Percentiles rank a stretch among this genome's conserved stretches.
These are phyloP conservation scores for Formicarius rufipectus DNA, from an alignment of 2,113 vertebrate species.

Conservation along the genomic window DNA sequence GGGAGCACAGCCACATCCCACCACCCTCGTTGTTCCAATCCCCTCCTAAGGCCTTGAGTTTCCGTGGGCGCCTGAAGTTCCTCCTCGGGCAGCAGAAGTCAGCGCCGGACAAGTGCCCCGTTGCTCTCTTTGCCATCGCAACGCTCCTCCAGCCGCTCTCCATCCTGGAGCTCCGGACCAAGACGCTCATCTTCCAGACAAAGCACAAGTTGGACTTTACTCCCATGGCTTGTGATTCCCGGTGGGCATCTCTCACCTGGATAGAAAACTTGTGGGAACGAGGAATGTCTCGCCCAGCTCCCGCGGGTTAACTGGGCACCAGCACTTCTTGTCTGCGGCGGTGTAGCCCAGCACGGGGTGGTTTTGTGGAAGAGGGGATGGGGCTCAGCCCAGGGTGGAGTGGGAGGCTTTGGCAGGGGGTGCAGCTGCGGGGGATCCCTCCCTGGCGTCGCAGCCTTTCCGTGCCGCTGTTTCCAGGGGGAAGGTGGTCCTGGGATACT, in stretches of 20 bases:
- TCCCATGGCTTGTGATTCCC: constrained; percentile 5
- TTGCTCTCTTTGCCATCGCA: constrained; percentile 14
- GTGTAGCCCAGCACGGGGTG: neutral
- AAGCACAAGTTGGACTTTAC: constrained; percentile 56
- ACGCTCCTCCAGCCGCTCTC: neutral
- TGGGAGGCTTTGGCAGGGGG: neutral
- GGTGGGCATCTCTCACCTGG: neutral
- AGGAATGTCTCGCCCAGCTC: neutral
- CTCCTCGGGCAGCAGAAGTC: neutral
- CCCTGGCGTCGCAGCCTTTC: neutral
- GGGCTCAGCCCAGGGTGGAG: neutral
- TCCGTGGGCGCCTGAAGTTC: neutral
- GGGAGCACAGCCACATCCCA: neutral
- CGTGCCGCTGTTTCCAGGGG: neutral
- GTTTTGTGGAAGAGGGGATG: neutral
- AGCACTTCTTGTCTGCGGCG: neutral
- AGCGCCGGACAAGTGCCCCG: neutral
- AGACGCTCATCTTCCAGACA: neutral
- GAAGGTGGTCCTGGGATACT: constrained; percentile 74
- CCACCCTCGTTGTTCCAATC: neutral
- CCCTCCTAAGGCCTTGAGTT: constrained; percentile 1
- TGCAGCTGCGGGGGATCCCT: neutral
- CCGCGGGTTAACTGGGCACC: neutral
- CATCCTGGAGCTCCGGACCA: neutral
- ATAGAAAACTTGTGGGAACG: neutral